These are phyloP conservation scores for Ahaetulla prasina DNA, from an alignment of 2,113 vertebrate species.

Conservation along the genomic window DNA sequence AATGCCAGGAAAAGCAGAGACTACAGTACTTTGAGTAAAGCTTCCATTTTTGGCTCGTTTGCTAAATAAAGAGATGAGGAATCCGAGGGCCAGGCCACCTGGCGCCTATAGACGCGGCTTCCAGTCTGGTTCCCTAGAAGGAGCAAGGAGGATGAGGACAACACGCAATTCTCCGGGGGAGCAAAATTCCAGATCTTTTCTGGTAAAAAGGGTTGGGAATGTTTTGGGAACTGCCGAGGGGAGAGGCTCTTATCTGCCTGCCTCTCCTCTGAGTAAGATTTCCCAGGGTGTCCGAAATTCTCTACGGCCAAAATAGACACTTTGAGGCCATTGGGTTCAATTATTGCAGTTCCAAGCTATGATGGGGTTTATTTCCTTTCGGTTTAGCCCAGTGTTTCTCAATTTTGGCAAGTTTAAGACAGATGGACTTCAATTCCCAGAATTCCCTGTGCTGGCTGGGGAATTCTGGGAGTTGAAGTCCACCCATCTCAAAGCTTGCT, in stretches of 20 bases:
- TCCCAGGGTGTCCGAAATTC: not conserved
- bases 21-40: not conserved
- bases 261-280: not conserved
- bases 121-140: not conserved
- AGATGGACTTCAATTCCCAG: not conserved
- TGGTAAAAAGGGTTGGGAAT: not conserved
- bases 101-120: not conserved
- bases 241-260: not conserved
- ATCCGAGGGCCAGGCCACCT: not conserved
- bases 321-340: not conserved
- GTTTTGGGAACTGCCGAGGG: not conserved
- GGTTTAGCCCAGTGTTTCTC: not conserved
- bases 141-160: not conserved
- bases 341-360: not conserved
- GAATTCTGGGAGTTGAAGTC: too few relatives aligned
- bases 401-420: not conserved
- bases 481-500: rapidly evolving
- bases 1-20: not conserved
- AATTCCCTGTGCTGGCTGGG: too few relatives aligned
- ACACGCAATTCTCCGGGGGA: not conserved
- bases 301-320: not conserved
- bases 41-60: rapidly evolving
- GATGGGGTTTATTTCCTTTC: not conserved
- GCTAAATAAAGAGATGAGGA: not conserved
- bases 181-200: not conserved